Base-by-base conservation (phyloP, 2,113 vertebrate species). In the Atrichornis clamosus region DNA sequence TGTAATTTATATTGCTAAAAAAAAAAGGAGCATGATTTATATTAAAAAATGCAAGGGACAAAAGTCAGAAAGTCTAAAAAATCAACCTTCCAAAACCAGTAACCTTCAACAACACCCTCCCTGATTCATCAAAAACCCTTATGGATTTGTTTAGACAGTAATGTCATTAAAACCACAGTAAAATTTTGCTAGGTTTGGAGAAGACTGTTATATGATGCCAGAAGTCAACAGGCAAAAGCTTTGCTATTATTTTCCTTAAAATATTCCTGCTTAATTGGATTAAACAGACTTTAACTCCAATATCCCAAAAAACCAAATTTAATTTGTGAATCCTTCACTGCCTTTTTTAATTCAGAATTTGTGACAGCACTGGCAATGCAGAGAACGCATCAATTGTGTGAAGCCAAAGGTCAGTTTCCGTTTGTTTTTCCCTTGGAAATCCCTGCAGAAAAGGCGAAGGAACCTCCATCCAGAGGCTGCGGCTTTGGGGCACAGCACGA, bases 1-100 rank as follows among this genome's bases (percentile, higher is more conserved):
- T 83, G 55, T 95, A 95, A 97, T 92, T 97, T 85, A 93, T 60
- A 89, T 30, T 46, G 52, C 81, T 92, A 73, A 95, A 95, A 78
- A 46, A 52, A 73, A 90, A 93, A n/a, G n/a, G 39, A 96, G 27
- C 32, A 46, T 62, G 62, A 80, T 95, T 90, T 93, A 50, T 93
- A 92, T 75, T 83, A 72, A 69, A 93, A 64, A 91, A 56, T 63
- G 49, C 9, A 28, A 80, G 86, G 60, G 68, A 68, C 27, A 79
- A 18, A 80, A 77, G 16, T 91, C 75, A 84, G 49, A 80, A 89
- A 87, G 58, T 33, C 37, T 47, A 49, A 92, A 79, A 10, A 56
- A 83, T 28, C 37, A 72, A 37, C 11, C 2, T 22, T 72, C 30
- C 87, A 67, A 84, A 88, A 49, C 6, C 13, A 42, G 53, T 23